Base-by-base conservation (phyloP, 92 coral and sea anemone genomes). In the Virgularia gustaviana region DNA sequence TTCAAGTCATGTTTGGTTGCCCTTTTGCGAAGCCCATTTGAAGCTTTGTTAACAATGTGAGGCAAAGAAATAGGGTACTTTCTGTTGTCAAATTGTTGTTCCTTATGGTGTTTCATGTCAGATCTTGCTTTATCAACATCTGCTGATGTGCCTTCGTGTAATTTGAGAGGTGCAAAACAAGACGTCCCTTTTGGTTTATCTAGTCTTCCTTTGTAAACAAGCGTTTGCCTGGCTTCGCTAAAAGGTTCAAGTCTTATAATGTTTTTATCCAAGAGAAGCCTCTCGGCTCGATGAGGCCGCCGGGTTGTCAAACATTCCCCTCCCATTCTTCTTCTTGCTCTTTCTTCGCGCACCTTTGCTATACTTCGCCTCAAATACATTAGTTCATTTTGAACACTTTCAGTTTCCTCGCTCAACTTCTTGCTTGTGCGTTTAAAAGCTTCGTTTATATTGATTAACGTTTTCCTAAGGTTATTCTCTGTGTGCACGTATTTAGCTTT, bases 401-500 rank as follows among this genome's bases (percentile, higher is more conserved):
- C 73, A 29, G 73, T 66, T 29, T 66, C 57, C 1, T 66, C 73
- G 13, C 58, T 66, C 58, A 66, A 36, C 30, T 36, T 49, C 33
- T 66, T 66, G 58, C 47, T 66, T 10, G 73, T 66, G 3, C 73
- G 73, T 47, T 45, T 66, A 34, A 66, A 66, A 27, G 73, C 43
- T 47, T 43, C 73, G 20, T 58, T 45, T 8, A 66, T 66, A 28
- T 45, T 66, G 15, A 19, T 36, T 9, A 66, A 51, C 23, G 73
- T 66, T 44, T 51, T 49, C 51, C 73, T 25, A 4, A 66, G 51
- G 22, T 66, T 66, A 35, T 66, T 66, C 47, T 66, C 73, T 9
- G 57, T 66, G 58, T 66, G 73, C 22, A 66, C 73, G 39, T 66
- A 66, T 66, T 66, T 66, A n/a, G 73, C 73, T n/a, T 66, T 43